These are phyloP conservation scores for Bombus confusus DNA, from an alignment of 1,140 invertebrate genomes.

Conservation along the genomic window DNA sequence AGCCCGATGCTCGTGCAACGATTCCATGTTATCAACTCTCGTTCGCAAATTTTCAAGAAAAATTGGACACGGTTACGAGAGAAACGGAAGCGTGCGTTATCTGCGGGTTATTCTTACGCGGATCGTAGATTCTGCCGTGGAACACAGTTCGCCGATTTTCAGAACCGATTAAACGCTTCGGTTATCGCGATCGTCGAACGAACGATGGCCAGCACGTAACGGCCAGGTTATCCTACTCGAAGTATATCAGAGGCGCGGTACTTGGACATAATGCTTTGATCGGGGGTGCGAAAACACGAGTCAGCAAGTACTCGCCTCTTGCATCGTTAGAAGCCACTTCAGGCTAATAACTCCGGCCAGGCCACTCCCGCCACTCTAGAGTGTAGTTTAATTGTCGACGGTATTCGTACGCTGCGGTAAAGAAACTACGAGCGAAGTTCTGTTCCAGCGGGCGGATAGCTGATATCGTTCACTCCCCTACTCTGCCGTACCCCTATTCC, in stretches of 20 bases:
- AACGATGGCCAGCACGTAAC: constrained; percentile 36
- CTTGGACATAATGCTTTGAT: constrained; percentile 63
- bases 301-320: constrained; percentile 59
- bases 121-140: constrained; percentile 13
- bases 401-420: constrained; percentile 12
- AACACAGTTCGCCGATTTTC: constrained; percentile 48
- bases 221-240: constrained; percentile 58
- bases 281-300: constrained; percentile 62
- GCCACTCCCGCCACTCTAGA: constrained; percentile 28
- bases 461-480: neutral
- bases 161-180: constrained; percentile 58
- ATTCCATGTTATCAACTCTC: neutral
- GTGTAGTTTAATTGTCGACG: constrained; percentile 37
- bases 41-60: too few relatives aligned
- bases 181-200: constrained; percentile 38
- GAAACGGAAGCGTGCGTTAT: too few relatives aligned
- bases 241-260: constrained; percentile 43
- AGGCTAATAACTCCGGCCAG: constrained; percentile 56
- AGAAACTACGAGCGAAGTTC: constrained; percentile 28
- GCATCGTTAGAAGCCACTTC: constrained; percentile 55
- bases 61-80: neutral
- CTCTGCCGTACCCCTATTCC: too few relatives aligned
- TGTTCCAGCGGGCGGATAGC: neutral
- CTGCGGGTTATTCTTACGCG: neutral
- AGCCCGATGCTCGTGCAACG: neutral